These are phyloP conservation scores for Acronicta alni DNA, from an alignment of 2,888 invertebrate species.

Conservation along the genomic window DNA sequence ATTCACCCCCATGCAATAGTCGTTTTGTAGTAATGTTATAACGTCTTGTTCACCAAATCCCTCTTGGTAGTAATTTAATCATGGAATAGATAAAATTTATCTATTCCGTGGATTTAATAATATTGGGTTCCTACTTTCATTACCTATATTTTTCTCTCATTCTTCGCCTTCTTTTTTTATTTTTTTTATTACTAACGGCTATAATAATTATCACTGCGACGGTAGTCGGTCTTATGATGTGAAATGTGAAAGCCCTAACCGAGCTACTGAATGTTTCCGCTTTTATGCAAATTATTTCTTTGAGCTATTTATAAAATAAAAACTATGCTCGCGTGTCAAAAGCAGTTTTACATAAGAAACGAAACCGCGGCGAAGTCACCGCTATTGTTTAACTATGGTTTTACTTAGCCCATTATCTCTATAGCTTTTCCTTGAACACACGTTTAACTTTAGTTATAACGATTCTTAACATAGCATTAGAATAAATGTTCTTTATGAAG, in stretches of 20 bases:
- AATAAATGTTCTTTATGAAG: slow-evolving; percentile 14
- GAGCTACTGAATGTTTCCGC: slow-evolving; percentile 24
- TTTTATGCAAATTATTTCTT: slow-evolving; percentile 59
- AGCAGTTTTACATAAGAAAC: slow-evolving; percentile 63
- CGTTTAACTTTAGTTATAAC: slow-evolving; percentile 25
- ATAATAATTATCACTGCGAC: too few relatives aligned
- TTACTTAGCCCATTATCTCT: not conserved
- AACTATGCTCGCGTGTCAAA: slow-evolving; percentile 50
- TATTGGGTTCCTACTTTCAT: too few relatives aligned
- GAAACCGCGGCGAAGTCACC: slow-evolving; percentile 23
- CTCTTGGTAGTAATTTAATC: too few relatives aligned
- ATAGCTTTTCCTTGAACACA: slow-evolving; percentile 18
- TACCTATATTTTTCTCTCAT: too few relatives aligned
- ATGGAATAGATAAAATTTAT: too few relatives aligned
- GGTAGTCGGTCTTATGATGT: too few relatives aligned
- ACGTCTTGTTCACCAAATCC: too few relatives aligned
- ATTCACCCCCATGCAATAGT: too few relatives aligned
- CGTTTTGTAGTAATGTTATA: too few relatives aligned
- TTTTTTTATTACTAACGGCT: too few relatives aligned
- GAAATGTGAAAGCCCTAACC: slow-evolving; percentile 17
- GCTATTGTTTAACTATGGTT: slow-evolving; percentile 33
- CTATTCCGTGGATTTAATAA: too few relatives aligned
- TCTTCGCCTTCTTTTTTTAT: too few relatives aligned
- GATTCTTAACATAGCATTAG: slow-evolving; percentile 5
- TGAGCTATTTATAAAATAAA: slow-evolving; percentile 58